Evolutionary conservation across 1,140 invertebrate species (phyloP), one percentile per base, ranked within the genome.

Genomic region (Zophobas morio): DNA sequence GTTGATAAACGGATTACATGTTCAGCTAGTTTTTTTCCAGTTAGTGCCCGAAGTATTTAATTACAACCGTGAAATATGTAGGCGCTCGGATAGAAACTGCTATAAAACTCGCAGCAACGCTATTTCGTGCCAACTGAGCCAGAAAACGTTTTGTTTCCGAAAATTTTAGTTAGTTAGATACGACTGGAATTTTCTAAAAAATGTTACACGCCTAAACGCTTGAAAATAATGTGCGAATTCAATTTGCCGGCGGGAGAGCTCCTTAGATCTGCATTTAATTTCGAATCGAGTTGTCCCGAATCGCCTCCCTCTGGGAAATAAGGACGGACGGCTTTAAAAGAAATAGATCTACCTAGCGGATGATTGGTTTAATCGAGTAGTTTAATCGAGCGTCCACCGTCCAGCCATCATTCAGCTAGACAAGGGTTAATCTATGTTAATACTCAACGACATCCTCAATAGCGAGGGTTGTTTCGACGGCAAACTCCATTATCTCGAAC

Each of bases 361-460:
- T 66, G 60, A 66, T 66, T 42, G 60, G 54, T 57, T 56, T 77
- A 77, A 77, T 72, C 53, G 63, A 72, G 66, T 77, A 66, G 46
- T 57, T 56, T 77, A 77, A 77, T 72, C 53, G 63, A 72, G 66
- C 72, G 75, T 33, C 53, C 75, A 49, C 33, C 72, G 75, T 71
- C 75, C 75, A 37, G 66, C 66, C 8, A 56, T 77, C 60, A 66
- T 47, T 47, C 63, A 35, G 37, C 47, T 49, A 37, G 54, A 77
- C 66, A 72, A 77, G 75, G 75, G 75, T 77, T 71, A 72, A 77
- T 56, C 70, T 46, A 56, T 70, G 47, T 77, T 77, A 77, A 77
- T 72, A 71, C 75, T 66, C 75, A 66, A 40, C 70, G 60, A 77
- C 75, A 66, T 53, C 57, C 39, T 39, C 39, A 32, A 39, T 33